Base-by-base conservation (phyloP, 2,888 invertebrate species). In the Gonocerus acuteangulatus region DNA sequence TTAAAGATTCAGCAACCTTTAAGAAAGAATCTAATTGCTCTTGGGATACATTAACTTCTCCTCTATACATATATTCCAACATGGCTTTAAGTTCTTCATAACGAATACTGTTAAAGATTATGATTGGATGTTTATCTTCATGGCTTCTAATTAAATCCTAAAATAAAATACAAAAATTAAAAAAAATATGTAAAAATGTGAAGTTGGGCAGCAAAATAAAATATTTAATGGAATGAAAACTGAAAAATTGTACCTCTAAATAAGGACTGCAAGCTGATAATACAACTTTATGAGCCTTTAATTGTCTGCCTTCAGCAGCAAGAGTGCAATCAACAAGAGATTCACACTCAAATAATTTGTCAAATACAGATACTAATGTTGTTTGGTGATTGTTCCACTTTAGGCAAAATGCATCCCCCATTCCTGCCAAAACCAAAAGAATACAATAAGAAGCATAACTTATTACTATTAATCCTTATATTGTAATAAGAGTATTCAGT, bases 331-430 rank as follows among this genome's bases (percentile, higher is more conserved):
- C 94, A 74, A 92, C 92, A 77, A 93, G 82, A 71, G 89, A 88
- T 73, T 89, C 90, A 78, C 88, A 89, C 80, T 90, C 89, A 72
- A 92, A 79, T 70, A 93, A 81, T 71, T 89, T 88, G 79, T 92
- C 92, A 79, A 93, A 92, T 71, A 92, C 91, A 71, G 90, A 87
- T 72, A 93, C 87, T 75, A 93, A 78, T 69, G 92, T 93, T 72
- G 88, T 88, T 77, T 92, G 92, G 79, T 93, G 93, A 78, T 93
- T 93, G 80, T 93, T 93, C 93, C 93, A 93, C 75, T 91, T 81
- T 73, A 93, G 79, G 78, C 93, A 93, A 78, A 92, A 93, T 80
- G 93, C 91, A 79, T 92, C 65, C 32, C 62, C 64, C 63, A 65
- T 65, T 54, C 49, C 57, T 58, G 44, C 11, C 6, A 47, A 7